These are phyloP conservation scores for Scaptodrosophila latifasciaeformis DNA, from an alignment of 2,888 invertebrate species.

Conservation along the genomic window DNA sequence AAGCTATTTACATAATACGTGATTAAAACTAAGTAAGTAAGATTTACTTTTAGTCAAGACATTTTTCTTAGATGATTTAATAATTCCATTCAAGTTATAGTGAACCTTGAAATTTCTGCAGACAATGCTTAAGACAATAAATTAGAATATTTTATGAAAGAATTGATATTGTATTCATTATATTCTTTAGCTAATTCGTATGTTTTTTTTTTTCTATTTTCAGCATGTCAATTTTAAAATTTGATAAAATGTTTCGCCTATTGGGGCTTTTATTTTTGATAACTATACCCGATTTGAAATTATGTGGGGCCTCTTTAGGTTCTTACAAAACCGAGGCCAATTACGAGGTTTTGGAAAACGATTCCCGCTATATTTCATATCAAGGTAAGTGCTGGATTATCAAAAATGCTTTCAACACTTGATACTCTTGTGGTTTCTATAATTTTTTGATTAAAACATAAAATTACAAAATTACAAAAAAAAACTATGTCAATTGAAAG, in stretches of 20 bases:
- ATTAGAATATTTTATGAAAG: no score
- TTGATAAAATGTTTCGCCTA: slow-evolving; percentile 47
- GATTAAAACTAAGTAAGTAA: slow-evolving; percentile 48
- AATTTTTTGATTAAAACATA: background rate
- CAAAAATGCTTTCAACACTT: slow-evolving; percentile 20
- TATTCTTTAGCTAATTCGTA: background rate
- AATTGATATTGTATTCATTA: no score
- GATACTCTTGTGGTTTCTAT: background rate
- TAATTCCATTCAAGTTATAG: no score
- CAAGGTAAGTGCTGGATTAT: slow-evolving; percentile 70
- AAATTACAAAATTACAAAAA: slow-evolving; percentile 18
- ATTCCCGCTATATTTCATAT: slow-evolving; percentile 74
- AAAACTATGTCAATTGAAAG: slow-evolving; percentile 51
- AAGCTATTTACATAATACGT: slow-evolving; percentile 42
- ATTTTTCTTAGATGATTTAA: no score
- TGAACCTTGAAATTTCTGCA: no score
- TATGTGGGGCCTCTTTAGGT: slow-evolving; percentile 18
- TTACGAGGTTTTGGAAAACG: slow-evolving; percentile 68
- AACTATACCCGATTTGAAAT: slow-evolving; percentile 25
- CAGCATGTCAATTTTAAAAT: slow-evolving; percentile 61
- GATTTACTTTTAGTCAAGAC: no score
- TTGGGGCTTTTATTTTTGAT: slow-evolving; percentile 38
- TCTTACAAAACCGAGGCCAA: slow-evolving; percentile 44
- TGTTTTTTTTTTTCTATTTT: slow-evolving; percentile 25
- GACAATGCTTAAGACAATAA: no score